These are phyloP conservation scores for Phlogophora meticulosa DNA, from an alignment of 2,888 invertebrate genomes.

Conservation along the genomic window DNA sequence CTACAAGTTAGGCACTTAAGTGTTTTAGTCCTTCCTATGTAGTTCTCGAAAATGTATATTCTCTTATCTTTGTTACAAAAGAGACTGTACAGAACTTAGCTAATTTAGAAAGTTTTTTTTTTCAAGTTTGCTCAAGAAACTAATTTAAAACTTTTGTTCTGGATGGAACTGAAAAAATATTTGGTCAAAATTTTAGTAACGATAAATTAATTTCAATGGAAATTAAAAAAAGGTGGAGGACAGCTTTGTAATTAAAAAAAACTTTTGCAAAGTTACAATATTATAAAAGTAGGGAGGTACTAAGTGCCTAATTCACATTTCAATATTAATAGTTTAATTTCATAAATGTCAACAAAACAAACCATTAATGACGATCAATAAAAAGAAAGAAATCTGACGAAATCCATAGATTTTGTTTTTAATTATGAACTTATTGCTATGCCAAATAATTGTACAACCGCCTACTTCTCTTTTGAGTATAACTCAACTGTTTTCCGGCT, in stretches of 20 bases:
- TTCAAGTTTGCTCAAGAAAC: slow-evolving; percentile 44
- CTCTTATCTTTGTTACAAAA: slow-evolving; percentile 57
- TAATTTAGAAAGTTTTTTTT: slow-evolving; percentile 61
- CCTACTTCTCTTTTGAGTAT: neutral
- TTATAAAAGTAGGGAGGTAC: neutral
- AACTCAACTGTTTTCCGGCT: neutral
- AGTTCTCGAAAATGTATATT: slow-evolving; percentile 53
- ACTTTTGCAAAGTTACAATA: neutral
- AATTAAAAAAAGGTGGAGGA: neutral
- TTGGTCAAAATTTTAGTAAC: slow-evolving; percentile 21
- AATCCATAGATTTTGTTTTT: too few relatives aligned
- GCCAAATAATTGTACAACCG: neutral
- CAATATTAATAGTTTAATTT: too few relatives aligned
- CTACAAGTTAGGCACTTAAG: slow-evolving; percentile 53
- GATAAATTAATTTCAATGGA: slow-evolving; percentile 35
- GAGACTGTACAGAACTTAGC: slow-evolving; percentile 56
- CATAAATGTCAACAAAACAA: too few relatives aligned
- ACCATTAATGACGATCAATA: too few relatives aligned
- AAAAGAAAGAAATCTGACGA: too few relatives aligned
- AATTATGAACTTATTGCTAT: neutral
- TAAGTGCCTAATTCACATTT: too few relatives aligned
- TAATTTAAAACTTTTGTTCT: slow-evolving; percentile 56
- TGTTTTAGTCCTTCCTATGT: slow-evolving; percentile 52
- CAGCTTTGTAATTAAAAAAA: neutral
- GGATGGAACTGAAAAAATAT: slow-evolving; percentile 30